Percentiles rank a stretch among this genome's conserved stretches.
Conservation (phyloP, 2,888 invertebrate genomes). For the Erebia aethiops region DNA sequence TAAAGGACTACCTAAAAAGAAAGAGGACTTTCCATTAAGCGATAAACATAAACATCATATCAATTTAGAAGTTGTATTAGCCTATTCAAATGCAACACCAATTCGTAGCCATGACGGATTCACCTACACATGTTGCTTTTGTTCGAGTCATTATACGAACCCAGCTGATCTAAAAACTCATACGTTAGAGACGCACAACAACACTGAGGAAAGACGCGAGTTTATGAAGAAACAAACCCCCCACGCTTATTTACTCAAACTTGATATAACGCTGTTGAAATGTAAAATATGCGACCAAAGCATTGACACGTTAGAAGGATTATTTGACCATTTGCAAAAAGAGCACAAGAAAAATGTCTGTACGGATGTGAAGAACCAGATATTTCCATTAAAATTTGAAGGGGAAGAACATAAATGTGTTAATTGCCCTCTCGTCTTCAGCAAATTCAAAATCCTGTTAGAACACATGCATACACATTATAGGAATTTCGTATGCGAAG, state of each 20-base stretch:
- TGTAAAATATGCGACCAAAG: constrained; percentile 55
- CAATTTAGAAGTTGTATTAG: constrained; percentile 18
- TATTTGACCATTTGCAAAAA: constrained; percentile 59
- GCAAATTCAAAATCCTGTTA: constrained; percentile 46
- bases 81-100: constrained; percentile 47
- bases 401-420: constrained; percentile 49
- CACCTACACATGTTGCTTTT: constrained; percentile 45
- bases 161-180: constrained; percentile 46
- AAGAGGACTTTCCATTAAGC: neutral
- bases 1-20: neutral
- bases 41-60: neutral
- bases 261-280: constrained; percentile 60
- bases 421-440: constrained; percentile 49
- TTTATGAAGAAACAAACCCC: constrained; percentile 30
- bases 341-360: constrained; percentile 57
- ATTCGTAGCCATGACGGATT: constrained; percentile 46
- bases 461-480: constrained; percentile 61
- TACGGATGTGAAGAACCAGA: constrained; percentile 63
- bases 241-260: constrained; percentile 48
- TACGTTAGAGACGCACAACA: constrained; percentile 35
- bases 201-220: constrained; percentile 3
- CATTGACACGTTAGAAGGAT: constrained; percentile 51
- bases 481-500: constrained; percentile 56
- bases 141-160: constrained; percentile 40
- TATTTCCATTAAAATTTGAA: constrained; percentile 54